Conservation (phyloP, 2,797 vertebrate species). For the Petrocephalus schoutedeni region DNA sequence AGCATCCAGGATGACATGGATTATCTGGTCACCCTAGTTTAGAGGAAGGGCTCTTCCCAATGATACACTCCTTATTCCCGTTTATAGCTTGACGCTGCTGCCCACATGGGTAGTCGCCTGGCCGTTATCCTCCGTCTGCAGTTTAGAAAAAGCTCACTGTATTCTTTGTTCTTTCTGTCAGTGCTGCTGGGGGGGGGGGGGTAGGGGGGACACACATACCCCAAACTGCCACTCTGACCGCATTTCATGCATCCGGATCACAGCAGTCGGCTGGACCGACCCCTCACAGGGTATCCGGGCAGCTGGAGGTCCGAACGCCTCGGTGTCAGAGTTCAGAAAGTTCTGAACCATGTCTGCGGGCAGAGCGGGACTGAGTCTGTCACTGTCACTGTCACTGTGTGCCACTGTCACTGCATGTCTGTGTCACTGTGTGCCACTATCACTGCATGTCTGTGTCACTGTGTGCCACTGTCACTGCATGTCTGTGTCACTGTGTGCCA, state of each 20-base stretch:
- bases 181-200: neutral
- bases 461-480: neutral
- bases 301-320: too few species aligned
- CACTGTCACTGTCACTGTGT: neutral
- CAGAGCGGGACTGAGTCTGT: neutral
- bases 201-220: too few species aligned
- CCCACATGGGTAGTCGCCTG: conserved; percentile 41
- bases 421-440: neutral
- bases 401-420: neutral
- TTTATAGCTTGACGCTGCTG: conserved; percentile 40
- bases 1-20: too few species aligned
- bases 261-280: too few species aligned
- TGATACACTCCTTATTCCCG: conserved; percentile 26
- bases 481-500: neutral
- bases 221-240: too few species aligned
- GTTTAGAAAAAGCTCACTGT: conserved; percentile 29
- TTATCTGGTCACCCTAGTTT: neutral
- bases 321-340: too few species aligned
- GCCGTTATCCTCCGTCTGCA: conserved; percentile 29
- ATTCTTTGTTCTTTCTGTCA: neutral
- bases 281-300: too few species aligned
- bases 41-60: conserved; percentile 21
- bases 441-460: neutral
- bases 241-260: too few species aligned
- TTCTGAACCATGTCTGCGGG: too few species aligned